Evolutionary conservation across 2,113 vertebrate species (phyloP), one percentile per base, ranked within the genome.

Genomic region (Albula glossodonta): DNA sequence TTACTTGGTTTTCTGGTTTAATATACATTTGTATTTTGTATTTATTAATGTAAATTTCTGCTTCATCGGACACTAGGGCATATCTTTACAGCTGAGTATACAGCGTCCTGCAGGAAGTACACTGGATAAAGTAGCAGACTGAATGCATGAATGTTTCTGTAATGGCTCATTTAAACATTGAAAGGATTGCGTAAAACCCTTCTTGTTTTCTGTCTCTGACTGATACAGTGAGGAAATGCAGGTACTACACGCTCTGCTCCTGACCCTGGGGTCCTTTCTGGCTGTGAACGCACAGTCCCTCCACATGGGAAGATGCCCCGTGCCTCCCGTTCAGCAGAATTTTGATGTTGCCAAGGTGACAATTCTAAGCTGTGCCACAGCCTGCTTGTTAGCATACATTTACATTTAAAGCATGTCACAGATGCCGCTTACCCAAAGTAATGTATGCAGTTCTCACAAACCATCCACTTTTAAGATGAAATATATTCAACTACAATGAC

Each of bases 271-370:
- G 81, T 77, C 83, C 12, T 83, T 88, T 5, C 50, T 22, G 0
- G 31, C 83, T 12, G 74, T 41, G 48, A 51, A 87, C 0, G n/a
- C 10, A 57, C 92, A 92, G 88, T 88, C 90, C 49, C 86, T 91
- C 80, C 88, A 90, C 51, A 0, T 8, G 0, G 89, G 88, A 0
- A 13, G 1, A 0, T 91, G 91, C 13, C 90, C 88, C 0, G 48
- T 13, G 6, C 88, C 88, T 0, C 2, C 86, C 0, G 84, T 90
- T 6, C 92, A 92, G 25, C 82, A 86, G 22, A 50, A 92, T 78
- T 93, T 93, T 74, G 88, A 90, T 0, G 4, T 90, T 15, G 74
- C 80, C 17, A 66, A 90, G 86, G 91, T 92, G 31, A 85, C 50
- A 31, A 84, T 60, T 60, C 11, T 15, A 11, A 60, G 57, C 63